Percentiles rank a stretch among this genome's conserved stretches.
phyloP scores from a whole-genome alignment of 1,140 invertebrate species.

The Penaeus vannamei region DNA sequence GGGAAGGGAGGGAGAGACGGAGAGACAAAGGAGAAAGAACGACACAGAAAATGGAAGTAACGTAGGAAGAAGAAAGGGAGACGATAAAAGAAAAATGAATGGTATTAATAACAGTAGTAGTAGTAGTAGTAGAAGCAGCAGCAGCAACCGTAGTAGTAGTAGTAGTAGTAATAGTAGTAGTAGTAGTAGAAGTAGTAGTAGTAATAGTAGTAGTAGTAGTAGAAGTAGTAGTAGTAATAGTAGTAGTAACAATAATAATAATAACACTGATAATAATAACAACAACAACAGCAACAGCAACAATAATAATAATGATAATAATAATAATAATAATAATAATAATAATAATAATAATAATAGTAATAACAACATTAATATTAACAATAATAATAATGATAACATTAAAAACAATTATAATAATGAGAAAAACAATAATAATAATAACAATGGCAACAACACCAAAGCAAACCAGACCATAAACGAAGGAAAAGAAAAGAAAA shows the following conservation, averaged over 20 bases:
- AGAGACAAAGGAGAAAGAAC: neutral
- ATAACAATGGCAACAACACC: neutral
- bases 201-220: neutral
- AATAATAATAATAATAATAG: too few relatives aligned
- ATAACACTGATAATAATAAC: constrained; percentile 27
- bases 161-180: constrained; percentile 4
- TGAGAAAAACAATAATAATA: neutral
- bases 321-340: neutral
- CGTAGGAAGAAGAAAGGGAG: neutral
- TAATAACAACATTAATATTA: too few relatives aligned
- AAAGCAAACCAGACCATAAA: too few relatives aligned
- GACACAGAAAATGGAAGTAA: neutral
- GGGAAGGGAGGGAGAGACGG: neutral
- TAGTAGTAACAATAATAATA: neutral
- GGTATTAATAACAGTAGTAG: too few relatives aligned
- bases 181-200: constrained; percentile 8
- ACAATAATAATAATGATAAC: too few relatives aligned
- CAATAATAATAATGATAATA: constrained; percentile 27
- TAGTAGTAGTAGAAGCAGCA: too few relatives aligned
- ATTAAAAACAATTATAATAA: constrained; percentile 13
- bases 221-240: too few relatives aligned
- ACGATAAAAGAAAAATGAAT: too few relatives aligned
- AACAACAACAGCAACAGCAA: constrained; percentile 22
- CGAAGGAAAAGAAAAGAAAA: too few relatives aligned
- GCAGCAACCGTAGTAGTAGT: neutral